phyloP scores from a whole-genome alignment of 2,888 invertebrate genomes.

The Dicyrtomina minuta region DNA sequence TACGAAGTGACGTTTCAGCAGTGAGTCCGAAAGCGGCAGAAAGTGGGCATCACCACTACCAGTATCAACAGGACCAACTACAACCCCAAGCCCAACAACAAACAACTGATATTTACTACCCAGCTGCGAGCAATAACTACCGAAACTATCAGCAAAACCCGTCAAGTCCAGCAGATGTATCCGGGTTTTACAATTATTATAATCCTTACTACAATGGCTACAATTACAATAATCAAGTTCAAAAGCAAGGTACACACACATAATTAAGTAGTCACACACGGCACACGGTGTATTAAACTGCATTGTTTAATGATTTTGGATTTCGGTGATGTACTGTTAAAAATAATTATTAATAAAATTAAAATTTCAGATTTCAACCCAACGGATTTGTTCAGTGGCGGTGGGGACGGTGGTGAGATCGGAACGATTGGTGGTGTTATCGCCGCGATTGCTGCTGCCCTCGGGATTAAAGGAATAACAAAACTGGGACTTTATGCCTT shows the following conservation, averaged over 20 bases:
- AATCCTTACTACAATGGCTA: slow-evolving; percentile 1
- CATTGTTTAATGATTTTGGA: too few relatives aligned
- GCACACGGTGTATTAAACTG: too few relatives aligned
- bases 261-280: too few relatives aligned
- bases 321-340: neutral
- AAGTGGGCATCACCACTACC: too few relatives aligned
- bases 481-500: slow-evolving; percentile 13
- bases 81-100: too few relatives aligned
- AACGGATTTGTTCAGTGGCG: neutral
- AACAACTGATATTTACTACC: too few relatives aligned
- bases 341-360: neutral
- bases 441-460: slow-evolving; percentile 9
- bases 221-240: neutral
- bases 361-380: neutral
- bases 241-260: slow-evolving; percentile 21
- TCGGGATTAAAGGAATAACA: slow-evolving; percentile 23
- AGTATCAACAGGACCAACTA: too few relatives aligned
- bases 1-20: too few relatives aligned
- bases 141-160: too few relatives aligned
- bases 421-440: neutral
- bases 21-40: too few relatives aligned
- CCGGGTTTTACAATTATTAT: slow-evolving; percentile 9
- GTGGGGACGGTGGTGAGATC: neutral
- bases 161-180: too few relatives aligned
- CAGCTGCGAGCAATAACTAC: too few relatives aligned